Percentiles rank a stretch among this genome's conserved stretches.
phyloP scores from a whole-genome alignment of 2,888 invertebrate species.

The Euzophera pinguis region DNA sequence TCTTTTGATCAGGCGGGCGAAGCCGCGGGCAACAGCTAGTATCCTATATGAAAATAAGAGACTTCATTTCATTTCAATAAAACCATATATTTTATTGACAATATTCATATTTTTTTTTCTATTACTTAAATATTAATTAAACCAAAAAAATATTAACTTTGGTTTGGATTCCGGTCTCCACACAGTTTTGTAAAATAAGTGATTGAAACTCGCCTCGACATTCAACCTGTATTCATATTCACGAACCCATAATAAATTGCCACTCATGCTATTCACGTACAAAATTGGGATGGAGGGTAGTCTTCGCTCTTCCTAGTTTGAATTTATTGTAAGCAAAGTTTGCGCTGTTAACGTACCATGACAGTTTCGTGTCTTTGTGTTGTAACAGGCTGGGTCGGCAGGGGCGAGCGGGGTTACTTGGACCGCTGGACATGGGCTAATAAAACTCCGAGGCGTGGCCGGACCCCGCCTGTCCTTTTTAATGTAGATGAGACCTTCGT shows the following conservation, averaged over 20 bases:
- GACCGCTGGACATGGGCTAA: constrained; percentile 44
- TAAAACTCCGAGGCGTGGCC: constrained; percentile 63
- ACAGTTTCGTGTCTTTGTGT: constrained; percentile 22
- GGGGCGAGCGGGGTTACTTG: constrained; percentile 23
- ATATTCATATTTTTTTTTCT: too few species aligned
- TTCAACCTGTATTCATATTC: background rate
- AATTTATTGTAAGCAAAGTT: constrained; percentile 21
- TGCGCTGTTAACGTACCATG: constrained; percentile 23
- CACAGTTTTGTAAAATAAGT: too few species aligned
- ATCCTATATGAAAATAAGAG: too few species aligned
- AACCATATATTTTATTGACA: too few species aligned
- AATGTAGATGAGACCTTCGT: constrained; percentile 54
- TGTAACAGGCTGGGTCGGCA: constrained; percentile 33
- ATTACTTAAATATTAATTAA: too few species aligned
- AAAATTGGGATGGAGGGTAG: background rate
- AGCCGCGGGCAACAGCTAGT: too few species aligned
- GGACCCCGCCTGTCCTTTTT: constrained; percentile 47
- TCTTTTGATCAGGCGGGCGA: too few species aligned
- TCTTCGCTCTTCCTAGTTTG: constrained; percentile 12
- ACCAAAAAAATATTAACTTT: too few species aligned
- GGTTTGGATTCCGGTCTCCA: too few species aligned
- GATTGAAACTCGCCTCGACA: background rate
- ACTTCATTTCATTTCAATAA: too few species aligned
- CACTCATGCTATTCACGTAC: background rate
- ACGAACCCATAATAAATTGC: background rate